Evolutionary conservation across 2,888 invertebrate species (phyloP).

Genomic region (Coleophora deauratella): DNA sequence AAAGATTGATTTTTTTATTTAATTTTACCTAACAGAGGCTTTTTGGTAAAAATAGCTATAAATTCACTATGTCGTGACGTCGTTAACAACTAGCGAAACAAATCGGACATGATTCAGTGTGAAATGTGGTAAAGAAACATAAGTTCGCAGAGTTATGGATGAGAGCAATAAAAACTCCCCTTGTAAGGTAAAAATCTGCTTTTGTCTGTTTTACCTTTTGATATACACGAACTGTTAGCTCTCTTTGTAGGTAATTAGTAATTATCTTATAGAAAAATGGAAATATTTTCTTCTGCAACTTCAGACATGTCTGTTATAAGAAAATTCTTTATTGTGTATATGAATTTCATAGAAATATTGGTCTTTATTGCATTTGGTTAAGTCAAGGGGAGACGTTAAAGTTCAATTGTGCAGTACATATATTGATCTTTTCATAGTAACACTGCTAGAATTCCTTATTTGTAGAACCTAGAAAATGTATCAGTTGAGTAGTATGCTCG

Average conservation of each 20-base stretch:
- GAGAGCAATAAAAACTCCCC: conserved; percentile 63
- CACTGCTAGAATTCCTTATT: too few species aligned
- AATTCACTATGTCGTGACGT: conserved; percentile 59
- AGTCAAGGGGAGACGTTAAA: too few species aligned
- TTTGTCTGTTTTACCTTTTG: conserved; percentile 32
- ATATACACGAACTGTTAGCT: conserved; percentile 1
- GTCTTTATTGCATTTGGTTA: too few species aligned
- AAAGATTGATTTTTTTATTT: conserved; percentile 63
- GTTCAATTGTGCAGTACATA: too few species aligned
- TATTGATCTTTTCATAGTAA: too few species aligned
- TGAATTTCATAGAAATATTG: too few species aligned
- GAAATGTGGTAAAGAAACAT: conserved; percentile 52
- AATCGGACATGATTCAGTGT: conserved; percentile 43
- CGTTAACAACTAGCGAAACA: conserved; percentile 35
- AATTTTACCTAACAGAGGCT: conserved; percentile 65
- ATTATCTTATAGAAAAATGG: too few species aligned
- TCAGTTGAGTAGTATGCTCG: background rate
- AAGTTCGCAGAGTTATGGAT: conserved; percentile 61
- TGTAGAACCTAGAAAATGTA: too few species aligned
- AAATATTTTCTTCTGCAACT: too few species aligned
- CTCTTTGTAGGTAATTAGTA: too few species aligned
- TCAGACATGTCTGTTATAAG: too few species aligned
- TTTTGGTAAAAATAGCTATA: conserved; percentile 63
- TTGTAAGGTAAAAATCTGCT: conserved; percentile 65
- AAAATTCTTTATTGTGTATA: too few species aligned